A percentile compares a stretch with the other conserved stretches of the same genome.
phyloP scores from a whole-genome alignment of 2,888 invertebrate genomes.

The Apodemia mormo region DNA sequence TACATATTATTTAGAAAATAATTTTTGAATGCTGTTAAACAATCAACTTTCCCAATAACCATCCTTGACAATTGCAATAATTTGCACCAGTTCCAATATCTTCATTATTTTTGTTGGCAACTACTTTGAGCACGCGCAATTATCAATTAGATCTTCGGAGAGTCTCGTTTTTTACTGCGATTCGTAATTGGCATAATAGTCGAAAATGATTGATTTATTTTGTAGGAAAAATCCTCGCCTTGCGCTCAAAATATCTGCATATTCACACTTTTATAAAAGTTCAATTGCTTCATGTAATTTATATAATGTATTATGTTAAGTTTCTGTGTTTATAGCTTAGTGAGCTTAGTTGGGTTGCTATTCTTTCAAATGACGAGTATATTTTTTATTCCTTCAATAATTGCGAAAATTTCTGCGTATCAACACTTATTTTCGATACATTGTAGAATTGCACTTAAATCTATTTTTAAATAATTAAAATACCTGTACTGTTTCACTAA shows the following conservation, averaged over 20 bases:
- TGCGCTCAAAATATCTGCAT: not conserved
- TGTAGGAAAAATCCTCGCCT: not conserved
- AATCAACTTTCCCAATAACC: not conserved
- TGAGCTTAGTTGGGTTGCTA: not conserved
- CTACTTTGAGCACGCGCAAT: not conserved
- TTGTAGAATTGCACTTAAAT: not conserved
- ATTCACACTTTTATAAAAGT: not conserved
- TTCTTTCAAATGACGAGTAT: not conserved
- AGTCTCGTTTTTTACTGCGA: not conserved
- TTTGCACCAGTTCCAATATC: not conserved
- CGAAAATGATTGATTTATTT: not conserved
- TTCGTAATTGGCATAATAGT: not conserved
- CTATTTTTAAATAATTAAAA: not conserved
- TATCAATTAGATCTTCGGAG: not conserved
- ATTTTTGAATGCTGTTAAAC: too few relatives aligned
- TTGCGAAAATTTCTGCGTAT: not conserved
- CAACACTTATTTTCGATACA: not conserved
- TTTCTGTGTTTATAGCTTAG: not conserved
- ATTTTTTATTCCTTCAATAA: not conserved
- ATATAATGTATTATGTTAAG: slow-evolving; percentile 5
- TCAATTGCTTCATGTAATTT: not conserved
- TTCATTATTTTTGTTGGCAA: not conserved
- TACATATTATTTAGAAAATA: not conserved
- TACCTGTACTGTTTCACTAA: too few relatives aligned
- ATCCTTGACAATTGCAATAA: not conserved